Evolutionary conservation across 2,797 vertebrate species (phyloP), one percentile per base, ranked within the genome.

Genomic region (Todus mexicanus): DNA sequence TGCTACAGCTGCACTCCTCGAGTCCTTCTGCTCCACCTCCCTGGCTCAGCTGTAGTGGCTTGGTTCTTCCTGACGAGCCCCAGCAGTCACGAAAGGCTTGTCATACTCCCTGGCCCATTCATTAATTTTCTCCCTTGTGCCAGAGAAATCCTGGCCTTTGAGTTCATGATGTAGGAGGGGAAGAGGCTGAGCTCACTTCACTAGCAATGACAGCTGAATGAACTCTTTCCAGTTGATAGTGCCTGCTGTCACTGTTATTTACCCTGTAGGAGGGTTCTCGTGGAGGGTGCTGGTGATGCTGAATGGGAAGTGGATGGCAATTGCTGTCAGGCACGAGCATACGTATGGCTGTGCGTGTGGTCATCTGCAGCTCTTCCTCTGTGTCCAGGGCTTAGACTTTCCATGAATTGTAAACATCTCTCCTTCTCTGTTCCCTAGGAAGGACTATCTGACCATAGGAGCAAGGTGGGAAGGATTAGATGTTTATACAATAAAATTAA

Each of bases 401-500:
- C 25, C 45, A 16, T 69, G 65, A 70, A 64, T 72, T 54, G 56
- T 81, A 91, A 90, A 75, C n/a, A 56, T 20, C 35, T 70, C 59
- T 47, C 71, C 9, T 65, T 92, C 33, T 33, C 27, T 78, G 54
- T 80, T 87, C 53, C 61, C 29, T 27, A 87, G 89, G 78, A 72
- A 66, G n/a, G 72, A 40, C 77, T 71, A 14, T 61, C 64, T 87
- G 86, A 90, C 74, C 14, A 3, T 54, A 82, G 80, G 31, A 87
- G 45, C 66, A 86, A 92, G 85, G 80, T 91, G 76, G 89, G 82
- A 84, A 95, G 59, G 66, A 90, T 95, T 92, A 87, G 87, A 70
- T 91, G 79, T 96, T 96, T 78, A 81, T 84, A 81, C 60, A 92
- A 42, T 93, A 84, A 94, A 95, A 84, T 82, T 56, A 91, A 81